Percentiles rank a stretch among this genome's conserved stretches.
phyloP scores from a whole-genome alignment of 2,888 invertebrate genomes.

The Leptinotarsa juncta region DNA sequence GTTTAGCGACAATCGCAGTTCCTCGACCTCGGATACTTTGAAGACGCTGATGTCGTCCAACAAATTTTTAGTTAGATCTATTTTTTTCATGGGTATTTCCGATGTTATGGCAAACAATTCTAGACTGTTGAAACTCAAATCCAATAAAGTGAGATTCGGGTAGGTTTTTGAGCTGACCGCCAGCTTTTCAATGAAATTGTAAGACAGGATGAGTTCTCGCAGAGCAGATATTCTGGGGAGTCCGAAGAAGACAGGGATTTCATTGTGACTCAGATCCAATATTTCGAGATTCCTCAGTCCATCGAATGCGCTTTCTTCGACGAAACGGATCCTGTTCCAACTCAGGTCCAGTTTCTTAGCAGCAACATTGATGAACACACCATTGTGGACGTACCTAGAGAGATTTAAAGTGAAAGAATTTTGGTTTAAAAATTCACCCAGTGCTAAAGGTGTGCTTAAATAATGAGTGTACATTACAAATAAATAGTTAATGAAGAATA shows the following conservation, averaged over 20 bases:
- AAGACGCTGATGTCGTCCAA: neutral
- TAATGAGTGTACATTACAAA: no score
- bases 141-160: neutral
- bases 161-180: neutral
- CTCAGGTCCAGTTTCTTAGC: neutral
- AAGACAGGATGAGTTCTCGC: neutral
- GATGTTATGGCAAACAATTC: neutral
- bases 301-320: neutral
- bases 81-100: constrained; percentile 5
- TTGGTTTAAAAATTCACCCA: no score
- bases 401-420: neutral
- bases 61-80: neutral
- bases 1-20: neutral
- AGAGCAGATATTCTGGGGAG: neutral
- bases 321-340: neutral
- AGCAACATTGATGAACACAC: neutral
- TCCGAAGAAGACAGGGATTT: neutral
- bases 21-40: neutral
- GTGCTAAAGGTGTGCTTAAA: no score
- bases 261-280: constrained; percentile 1
- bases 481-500: no score
- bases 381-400: constrained; percentile 1
- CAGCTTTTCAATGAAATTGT: neutral
- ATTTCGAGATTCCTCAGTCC: neutral
- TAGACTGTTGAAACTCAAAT: constrained; percentile 6